These are phyloP conservation scores for Alosa alosa DNA, from an alignment of 2,113 vertebrate species.

Conservation along the genomic window DNA sequence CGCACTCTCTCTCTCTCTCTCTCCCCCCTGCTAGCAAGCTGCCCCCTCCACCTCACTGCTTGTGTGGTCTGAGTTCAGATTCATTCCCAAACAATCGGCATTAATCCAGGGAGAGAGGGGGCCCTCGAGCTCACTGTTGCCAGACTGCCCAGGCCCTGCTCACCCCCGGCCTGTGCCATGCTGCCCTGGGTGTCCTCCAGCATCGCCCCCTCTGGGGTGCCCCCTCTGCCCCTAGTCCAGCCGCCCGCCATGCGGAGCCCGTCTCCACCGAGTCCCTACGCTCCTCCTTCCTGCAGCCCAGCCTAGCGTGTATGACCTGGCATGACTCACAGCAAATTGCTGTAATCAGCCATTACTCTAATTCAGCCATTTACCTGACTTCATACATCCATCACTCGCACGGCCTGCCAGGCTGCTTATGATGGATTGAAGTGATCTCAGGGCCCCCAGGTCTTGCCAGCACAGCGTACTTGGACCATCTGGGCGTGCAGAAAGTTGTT, in stretches of 20 bases:
- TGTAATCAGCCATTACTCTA: slow-evolving; percentile 66
- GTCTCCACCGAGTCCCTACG: background rate
- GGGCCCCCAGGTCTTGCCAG: background rate
- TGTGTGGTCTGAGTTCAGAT: slow-evolving; percentile 74
- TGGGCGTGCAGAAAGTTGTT: background rate
- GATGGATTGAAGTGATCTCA: slow-evolving; percentile 60
- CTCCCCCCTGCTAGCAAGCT: slow-evolving; percentile 30
- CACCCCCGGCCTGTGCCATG: slow-evolving; percentile 30
- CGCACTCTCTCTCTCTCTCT: slow-evolving; percentile 22
- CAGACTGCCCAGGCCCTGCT: slow-evolving; percentile 37
- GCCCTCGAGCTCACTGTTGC: slow-evolving; percentile 61
- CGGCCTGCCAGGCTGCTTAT: slow-evolving; percentile 46
- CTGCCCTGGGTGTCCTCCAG: background rate
- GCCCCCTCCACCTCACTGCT: slow-evolving; percentile 51
- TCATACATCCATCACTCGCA: slow-evolving; percentile 67
- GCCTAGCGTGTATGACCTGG: slow-evolving; percentile 61
- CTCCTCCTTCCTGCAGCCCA: slow-evolving; percentile 31
- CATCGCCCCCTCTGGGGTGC: background rate
- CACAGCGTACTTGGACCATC: slow-evolving; percentile 20
- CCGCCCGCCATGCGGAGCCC: background rate
- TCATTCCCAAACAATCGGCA: slow-evolving; percentile 74
- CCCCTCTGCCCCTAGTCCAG: slow-evolving; percentile 19
- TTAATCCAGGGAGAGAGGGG: slow-evolving; percentile 70
- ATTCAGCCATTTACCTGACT: slow-evolving; percentile 65
- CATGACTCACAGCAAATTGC: slow-evolving; percentile 60